Conservation (phyloP, 2,888 invertebrate genomes). For the Acleris laterana region DNA sequence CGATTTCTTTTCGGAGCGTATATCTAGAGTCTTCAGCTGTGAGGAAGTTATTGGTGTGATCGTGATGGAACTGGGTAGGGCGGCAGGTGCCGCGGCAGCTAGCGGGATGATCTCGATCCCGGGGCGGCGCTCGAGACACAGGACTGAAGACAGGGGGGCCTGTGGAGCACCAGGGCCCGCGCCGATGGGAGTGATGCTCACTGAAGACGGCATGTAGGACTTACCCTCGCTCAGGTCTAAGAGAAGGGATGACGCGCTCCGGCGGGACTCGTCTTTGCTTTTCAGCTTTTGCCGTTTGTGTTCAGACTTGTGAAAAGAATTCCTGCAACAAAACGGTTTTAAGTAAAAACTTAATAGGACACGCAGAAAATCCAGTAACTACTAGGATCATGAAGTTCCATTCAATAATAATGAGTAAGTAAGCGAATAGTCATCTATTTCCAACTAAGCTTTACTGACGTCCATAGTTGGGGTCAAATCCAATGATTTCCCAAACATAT, state of each 20-base stretch:
- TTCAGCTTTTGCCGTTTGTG: constrained; percentile 86
- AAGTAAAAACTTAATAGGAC: too few relatives aligned
- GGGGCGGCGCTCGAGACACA: constrained; percentile 88
- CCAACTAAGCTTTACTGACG: too few relatives aligned
- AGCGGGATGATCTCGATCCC: constrained; percentile 95
- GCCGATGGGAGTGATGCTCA: constrained; percentile 80
- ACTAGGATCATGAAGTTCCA: neutral
- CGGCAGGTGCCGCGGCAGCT: constrained; percentile 85
- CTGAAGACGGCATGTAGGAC: constrained; percentile 80
- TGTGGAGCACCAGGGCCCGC: constrained; percentile 85
- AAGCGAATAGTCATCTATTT: too few relatives aligned
- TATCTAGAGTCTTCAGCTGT: constrained; percentile 78
- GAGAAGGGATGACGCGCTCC: constrained; percentile 72
- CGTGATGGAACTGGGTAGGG: constrained; percentile 91
- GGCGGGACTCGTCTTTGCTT: constrained; percentile 79
- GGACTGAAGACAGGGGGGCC: constrained; percentile 84
- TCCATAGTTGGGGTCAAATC: too few relatives aligned
- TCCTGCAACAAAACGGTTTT: constrained; percentile 65
- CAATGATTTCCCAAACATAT: too few relatives aligned
- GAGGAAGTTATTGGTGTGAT: constrained; percentile 91
- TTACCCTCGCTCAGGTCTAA: constrained; percentile 84
- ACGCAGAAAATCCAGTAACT: neutral
- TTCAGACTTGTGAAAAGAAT: constrained; percentile 84
- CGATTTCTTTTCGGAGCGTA: constrained; percentile 76
- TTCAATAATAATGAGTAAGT: too few relatives aligned